phyloP scores from a whole-genome alignment of 2,113 vertebrate species.

The human region DNA sequence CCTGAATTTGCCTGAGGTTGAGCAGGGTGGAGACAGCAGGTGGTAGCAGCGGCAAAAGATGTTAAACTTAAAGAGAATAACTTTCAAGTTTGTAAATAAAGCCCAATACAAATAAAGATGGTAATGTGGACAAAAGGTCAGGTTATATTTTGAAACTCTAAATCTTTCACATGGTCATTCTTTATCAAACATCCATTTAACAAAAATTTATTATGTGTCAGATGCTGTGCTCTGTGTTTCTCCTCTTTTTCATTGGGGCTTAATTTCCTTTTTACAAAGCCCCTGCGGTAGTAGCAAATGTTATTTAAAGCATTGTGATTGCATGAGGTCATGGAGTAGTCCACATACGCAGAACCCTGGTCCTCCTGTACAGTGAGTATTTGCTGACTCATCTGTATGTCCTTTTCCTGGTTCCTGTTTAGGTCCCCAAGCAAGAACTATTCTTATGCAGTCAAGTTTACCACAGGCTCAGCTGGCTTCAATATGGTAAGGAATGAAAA shows the following conservation, averaged over 20 bases:
- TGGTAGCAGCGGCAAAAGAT: not conserved
- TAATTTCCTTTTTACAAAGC: not conserved
- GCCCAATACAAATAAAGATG: not conserved
- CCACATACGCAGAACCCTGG: not conserved
- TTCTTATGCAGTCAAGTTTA: slow-evolving; percentile 99
- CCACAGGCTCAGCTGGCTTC: slow-evolving; percentile 96
- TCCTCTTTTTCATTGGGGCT: not conserved
- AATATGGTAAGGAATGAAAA: slow-evolving; percentile 91
- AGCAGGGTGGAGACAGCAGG: not conserved
- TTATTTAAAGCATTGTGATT: not conserved
- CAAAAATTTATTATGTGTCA: not conserved
- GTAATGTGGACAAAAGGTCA: not conserved
- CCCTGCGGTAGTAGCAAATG: not conserved
- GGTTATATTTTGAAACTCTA: not conserved
- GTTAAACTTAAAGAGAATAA: not conserved
- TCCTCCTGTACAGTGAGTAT: not conserved
- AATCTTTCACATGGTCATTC: not conserved
- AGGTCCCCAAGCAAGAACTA: slow-evolving; percentile 98
- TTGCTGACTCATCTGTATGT: not conserved
- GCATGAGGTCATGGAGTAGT: not conserved
- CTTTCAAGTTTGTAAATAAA: not conserved
- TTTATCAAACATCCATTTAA: not conserved
- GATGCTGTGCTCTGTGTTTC: not conserved
- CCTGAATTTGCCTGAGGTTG: not conserved
- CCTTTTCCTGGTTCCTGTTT: slow-evolving; percentile 34